Percentiles rank a stretch among this genome's conserved stretches.
Conservation (phyloP, 2,113 vertebrate genomes). For the Thalassarche chlororhynchos region DNA sequence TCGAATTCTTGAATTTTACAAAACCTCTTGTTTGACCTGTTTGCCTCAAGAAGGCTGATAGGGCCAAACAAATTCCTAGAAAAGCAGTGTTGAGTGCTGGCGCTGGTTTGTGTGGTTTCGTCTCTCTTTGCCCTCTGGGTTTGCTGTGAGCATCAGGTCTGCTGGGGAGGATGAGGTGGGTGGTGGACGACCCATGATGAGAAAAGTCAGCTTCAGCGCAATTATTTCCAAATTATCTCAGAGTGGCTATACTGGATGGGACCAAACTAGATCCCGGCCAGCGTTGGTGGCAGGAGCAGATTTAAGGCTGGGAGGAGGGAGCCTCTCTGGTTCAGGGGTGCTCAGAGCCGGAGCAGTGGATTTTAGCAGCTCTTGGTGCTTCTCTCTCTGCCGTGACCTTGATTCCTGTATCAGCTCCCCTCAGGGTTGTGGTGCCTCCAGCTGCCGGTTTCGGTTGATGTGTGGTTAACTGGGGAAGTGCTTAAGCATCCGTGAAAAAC, state of each 20-base stretch:
- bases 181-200: neutral
- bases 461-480: neutral
- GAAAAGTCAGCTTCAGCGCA: neutral
- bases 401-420: neutral
- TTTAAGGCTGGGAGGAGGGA: neutral
- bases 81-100: fast-evolving
- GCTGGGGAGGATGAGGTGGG: neutral
- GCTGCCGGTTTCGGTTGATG: neutral
- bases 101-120: neutral
- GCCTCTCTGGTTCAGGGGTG: neutral
- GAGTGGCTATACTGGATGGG: neutral
- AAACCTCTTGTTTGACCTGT: neutral
- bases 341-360: neutral
- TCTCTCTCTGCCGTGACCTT: neutral
- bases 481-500: neutral
- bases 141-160: neutral
- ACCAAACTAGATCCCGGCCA: fast-evolving
- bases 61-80: neutral
- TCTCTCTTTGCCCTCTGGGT: neutral
- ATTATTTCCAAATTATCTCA: neutral
- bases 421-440: neutral
- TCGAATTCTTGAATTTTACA: fast-evolving
- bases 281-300: neutral
- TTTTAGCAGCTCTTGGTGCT: neutral
- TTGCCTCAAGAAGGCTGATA: neutral